Evolutionary conservation across 2,113 vertebrate species (phyloP), one percentile per base, ranked within the genome.

Genomic region (Sula dactylatra): DNA sequence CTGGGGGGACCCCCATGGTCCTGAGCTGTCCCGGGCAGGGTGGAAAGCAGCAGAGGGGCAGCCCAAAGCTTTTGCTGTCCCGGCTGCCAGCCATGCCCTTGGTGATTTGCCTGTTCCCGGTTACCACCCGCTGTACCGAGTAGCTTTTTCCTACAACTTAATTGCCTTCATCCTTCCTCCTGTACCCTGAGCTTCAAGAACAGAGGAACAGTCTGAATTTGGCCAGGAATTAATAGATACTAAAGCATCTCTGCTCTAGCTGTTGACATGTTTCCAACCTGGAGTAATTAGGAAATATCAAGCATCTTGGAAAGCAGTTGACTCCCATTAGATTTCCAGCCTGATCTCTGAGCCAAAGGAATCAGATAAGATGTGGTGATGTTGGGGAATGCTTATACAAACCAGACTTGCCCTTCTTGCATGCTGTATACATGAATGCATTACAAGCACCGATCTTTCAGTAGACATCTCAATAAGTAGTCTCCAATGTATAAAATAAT

Each of bases 221-320:
- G 69, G 83, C 59, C 64, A 52, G 91, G 65, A 91, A 67, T 55
- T 45, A 77, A 86, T 21, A 62, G 45, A 82, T 52, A 62, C 59
- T 56, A 40, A 73, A 94, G 47, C 69, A 56, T 71, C 47, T 84
- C 80, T 69, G 55, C 45, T 80, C 7, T 50, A 36, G 47, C 81
- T 94, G 79, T 65, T 94, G 93, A 82, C 62, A 42, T 54, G 70
- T 62, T 91, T 90, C 87, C 93, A 93, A 94, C 87, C 87, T 93
- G 81, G 61, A 94, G 79, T 90, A 85, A 96, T 91, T 92, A 95
- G 87, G 65, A 93, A 79, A 36, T 69, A 92, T 52, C 64, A 59
- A 92, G 65, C 83, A 66, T 94, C 82, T 86, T 91, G 83, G 86
- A 84, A 90, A 89, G 77, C 89, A 78, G 50, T 96, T 92, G 95